Evolutionary conservation across 2,113 vertebrate genomes (phyloP).

Genomic region (Erythrocercus mccallii): DNA sequence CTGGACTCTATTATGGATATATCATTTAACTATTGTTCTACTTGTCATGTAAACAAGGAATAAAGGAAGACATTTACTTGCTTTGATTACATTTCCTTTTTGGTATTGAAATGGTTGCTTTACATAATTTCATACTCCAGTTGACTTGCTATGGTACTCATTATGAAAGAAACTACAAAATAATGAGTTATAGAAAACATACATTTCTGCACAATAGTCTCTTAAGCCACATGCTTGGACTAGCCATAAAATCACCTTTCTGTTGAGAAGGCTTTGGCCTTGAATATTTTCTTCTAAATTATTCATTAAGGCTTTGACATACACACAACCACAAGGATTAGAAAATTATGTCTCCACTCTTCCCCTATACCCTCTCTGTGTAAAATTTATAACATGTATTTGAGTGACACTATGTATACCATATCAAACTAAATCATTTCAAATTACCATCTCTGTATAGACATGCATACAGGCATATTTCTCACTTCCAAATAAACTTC

Average conservation of each 20-base stretch:
- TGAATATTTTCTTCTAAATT: not conserved
- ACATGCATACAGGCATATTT: not conserved
- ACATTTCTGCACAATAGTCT: not conserved
- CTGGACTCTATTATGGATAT: conserved; percentile 5
- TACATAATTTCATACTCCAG: not conserved
- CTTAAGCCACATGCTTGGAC: not conserved
- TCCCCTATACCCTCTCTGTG: not conserved
- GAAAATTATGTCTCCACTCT: not conserved
- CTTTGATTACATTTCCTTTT: not conserved
- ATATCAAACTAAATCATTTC: not conserved
- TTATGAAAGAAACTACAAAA: not conserved
- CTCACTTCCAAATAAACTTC: not conserved
- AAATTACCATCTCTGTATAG: not conserved
- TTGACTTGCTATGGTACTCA: not conserved
- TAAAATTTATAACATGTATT: not conserved
- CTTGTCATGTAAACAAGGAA: conserved; percentile 8
- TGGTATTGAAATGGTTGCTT: not conserved
- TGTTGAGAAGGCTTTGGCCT: not conserved
- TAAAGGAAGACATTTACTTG: not conserved
- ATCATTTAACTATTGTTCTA: not conserved
- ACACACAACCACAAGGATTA: not conserved
- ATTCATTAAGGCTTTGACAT: not conserved
- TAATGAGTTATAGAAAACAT: not conserved
- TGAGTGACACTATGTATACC: not conserved
- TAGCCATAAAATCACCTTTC: not conserved